Evolutionary conservation across 2,888 invertebrate species (phyloP).

Genomic region (Morpho achilles): DNA sequence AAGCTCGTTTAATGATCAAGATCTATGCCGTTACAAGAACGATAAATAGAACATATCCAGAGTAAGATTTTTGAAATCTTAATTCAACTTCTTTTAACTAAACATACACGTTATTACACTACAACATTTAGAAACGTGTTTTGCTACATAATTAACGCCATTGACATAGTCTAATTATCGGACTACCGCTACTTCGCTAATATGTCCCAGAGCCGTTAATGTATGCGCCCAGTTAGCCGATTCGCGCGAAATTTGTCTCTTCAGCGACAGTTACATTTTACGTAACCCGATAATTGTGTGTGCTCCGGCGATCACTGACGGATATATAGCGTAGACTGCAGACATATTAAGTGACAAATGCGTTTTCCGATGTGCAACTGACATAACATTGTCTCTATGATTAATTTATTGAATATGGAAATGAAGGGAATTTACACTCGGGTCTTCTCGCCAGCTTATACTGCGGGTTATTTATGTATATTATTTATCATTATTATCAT

Average conservation of each 20-base stretch:
- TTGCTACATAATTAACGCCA: constrained; percentile 5
- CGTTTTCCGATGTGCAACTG: constrained; percentile 10
- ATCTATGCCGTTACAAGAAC: too few relatives aligned
- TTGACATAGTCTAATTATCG: constrained; percentile 23
- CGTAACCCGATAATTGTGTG: constrained; percentile 25
- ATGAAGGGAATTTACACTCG: not conserved
- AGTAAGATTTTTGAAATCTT: too few relatives aligned
- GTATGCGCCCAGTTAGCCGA: constrained; percentile 33
- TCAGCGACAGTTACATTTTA: constrained; percentile 41
- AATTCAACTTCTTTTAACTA: too few relatives aligned
- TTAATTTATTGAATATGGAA: constrained; percentile 11
- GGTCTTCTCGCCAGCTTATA: too few relatives aligned
- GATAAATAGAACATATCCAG: too few relatives aligned
- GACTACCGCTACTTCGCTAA: constrained; percentile 25
- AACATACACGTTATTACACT: too few relatives aligned
- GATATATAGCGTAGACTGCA: constrained; percentile 12
- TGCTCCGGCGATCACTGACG: constrained; percentile 14
- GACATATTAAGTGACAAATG: constrained; percentile 13
- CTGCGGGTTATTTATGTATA: not conserved
- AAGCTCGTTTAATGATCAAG: too few relatives aligned
- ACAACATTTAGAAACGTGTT: not conserved
- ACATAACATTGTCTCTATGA: constrained; percentile 10
- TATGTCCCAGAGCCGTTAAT: constrained; percentile 44
- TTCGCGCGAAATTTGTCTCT: constrained; percentile 49
- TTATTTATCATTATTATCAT: too few relatives aligned